Base-by-base conservation (phyloP, 2,888 invertebrate species). In the Hirtodrosophila histrioides region DNA sequence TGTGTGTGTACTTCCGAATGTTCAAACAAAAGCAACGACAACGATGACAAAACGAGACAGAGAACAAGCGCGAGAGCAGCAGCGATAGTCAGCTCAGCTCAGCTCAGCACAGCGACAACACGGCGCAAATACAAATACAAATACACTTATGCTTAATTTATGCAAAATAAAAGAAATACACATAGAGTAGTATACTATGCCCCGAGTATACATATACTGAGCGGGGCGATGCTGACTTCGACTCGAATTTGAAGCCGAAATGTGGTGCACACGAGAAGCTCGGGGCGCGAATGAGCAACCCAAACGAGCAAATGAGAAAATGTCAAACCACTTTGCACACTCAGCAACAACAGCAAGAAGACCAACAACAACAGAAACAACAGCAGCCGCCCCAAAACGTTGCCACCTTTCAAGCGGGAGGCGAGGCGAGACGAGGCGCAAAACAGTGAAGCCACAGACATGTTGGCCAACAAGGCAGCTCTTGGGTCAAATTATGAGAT, bases 151-250 rank as follows among this genome's bases (percentile, higher is more conserved):
- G 86, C 82, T 86, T 83, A 83, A 86, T 83, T 83, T 83, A 83
- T 83, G 82, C 86, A 83, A 83, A 83, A 83, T 83, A 83, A 83
- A 83, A 86, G 80, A 86, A 83, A 86, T 83, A 83, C 83, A 78
- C 75, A 79, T 72, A 66, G 50, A 62, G 46, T 46, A 50, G 33
- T n/a, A 31, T 40, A 48, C 35, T 37, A 35, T 33, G 17, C n/a
- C 2, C n/a, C 2, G 6, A 11, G 27, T 29, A 33, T 33, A 45
- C 12, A 33, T 45, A 45, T 40, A 29, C 39, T 36, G 61, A 61
- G 11, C 36, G 45, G 44, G 49, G 10, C 51, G 50, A 46, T 35
- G 37, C 53, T 35, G 60, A 65, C 45, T 65, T 63, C 57, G 69
- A 57, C 39, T 77, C 69, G 69, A 77, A 75, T 79, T 82, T 79